Evolutionary conservation across 2,113 vertebrate species (phyloP).

Genomic region (Sebastes schlegelii): DNA sequence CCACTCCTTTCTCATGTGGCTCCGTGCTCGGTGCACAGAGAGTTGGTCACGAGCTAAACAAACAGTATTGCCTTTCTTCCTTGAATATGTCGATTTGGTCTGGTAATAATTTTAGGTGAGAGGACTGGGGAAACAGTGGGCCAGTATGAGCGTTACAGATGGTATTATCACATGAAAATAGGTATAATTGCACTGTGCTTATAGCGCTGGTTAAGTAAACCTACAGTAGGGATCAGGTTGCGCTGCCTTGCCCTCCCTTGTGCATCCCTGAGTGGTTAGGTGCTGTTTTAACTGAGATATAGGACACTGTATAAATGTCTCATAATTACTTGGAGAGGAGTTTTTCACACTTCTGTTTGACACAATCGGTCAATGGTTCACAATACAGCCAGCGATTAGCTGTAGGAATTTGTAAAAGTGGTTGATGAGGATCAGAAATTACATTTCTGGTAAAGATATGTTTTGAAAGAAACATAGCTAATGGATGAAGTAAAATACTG

Average conservation of each 20-base stretch:
- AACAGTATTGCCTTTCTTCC: slow-evolving; percentile 72
- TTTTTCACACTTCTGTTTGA: slow-evolving; percentile 49
- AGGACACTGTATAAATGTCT: slow-evolving; percentile 54
- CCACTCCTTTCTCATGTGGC: slow-evolving; percentile 62
- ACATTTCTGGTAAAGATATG: neutral
- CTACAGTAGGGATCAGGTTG: slow-evolving; percentile 62
- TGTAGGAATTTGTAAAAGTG: neutral
- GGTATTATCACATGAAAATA: slow-evolving; percentile 74
- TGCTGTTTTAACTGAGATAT: slow-evolving; percentile 58
- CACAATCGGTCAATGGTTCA: slow-evolving; percentile 9
- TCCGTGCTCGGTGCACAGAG: slow-evolving; percentile 20
- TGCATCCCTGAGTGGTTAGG: slow-evolving; percentile 47
- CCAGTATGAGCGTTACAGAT: slow-evolving; percentile 59
- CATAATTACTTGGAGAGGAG: slow-evolving; percentile 41
- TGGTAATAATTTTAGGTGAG: slow-evolving; percentile 71
- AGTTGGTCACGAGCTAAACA: slow-evolving; percentile 65
- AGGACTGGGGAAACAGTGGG: slow-evolving; percentile 57
- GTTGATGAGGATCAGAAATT: neutral
- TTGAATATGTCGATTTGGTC: slow-evolving; percentile 62
- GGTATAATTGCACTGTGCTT: slow-evolving; percentile 69
- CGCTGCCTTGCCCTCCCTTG: slow-evolving; percentile 27
- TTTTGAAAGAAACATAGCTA: neutral
- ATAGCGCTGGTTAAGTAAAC: slow-evolving; percentile 69
- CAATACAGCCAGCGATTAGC: neutral
- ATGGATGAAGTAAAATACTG: neutral